phyloP scores from a whole-genome alignment of 2,797 vertebrate species.

The Gymnothorax reevesii region DNA sequence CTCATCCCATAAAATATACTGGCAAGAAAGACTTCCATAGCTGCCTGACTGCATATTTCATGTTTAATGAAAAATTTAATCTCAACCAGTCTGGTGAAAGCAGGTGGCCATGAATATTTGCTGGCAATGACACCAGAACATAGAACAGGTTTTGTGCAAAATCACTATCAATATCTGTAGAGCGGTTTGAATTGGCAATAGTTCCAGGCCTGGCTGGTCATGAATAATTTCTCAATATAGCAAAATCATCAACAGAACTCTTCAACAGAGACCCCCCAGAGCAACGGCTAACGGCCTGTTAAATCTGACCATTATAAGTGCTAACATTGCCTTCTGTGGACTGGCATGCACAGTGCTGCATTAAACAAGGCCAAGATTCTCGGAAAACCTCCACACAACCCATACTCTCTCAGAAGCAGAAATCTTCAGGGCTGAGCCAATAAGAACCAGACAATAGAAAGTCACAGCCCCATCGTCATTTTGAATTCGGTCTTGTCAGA shows the following conservation, averaged over 20 bases:
- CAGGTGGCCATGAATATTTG: slow-evolving; percentile 2
- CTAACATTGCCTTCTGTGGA: background rate
- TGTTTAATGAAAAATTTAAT: background rate
- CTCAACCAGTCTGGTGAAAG: background rate
- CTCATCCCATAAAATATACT: background rate
- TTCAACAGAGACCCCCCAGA: background rate
- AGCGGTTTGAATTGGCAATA: background rate
- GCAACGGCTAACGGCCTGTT: background rate
- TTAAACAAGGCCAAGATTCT: background rate
- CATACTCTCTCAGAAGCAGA: background rate
- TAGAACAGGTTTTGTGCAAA: background rate
- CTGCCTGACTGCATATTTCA: background rate
- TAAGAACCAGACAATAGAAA: background rate
- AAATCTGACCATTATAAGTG: background rate
- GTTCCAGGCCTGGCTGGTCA: background rate
- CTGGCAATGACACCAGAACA: background rate
- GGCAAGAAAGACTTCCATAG: background rate
- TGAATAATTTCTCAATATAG: background rate
- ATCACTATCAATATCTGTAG: background rate
- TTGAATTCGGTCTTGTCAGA: no score
- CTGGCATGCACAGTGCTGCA: background rate
- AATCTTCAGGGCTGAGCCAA: background rate
- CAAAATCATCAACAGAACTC: background rate
- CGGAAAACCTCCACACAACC: background rate
- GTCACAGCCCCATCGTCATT: no score